Evolutionary conservation across 1,140 invertebrate species (phyloP).

Genomic region (Tetragnatha versicolor): DNA sequence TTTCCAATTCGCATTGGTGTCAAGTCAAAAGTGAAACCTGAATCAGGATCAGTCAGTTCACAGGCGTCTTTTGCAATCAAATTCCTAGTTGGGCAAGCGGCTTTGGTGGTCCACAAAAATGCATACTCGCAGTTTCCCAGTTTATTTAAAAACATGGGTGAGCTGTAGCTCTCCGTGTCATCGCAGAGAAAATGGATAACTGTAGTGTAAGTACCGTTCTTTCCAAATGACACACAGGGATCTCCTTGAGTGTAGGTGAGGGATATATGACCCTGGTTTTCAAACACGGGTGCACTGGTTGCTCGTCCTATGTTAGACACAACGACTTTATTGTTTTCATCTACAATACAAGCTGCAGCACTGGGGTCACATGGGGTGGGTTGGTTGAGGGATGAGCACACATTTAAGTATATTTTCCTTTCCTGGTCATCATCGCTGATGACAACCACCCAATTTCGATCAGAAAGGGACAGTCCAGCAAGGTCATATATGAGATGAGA

Average conservation of each 20-base stretch:
- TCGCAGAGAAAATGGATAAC: conserved; percentile 62
- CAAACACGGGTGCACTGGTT: conserved; percentile 16
- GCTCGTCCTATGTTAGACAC: conserved; percentile 36
- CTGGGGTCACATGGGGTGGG: conserved; percentile 58
- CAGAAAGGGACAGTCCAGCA: conserved; percentile 58
- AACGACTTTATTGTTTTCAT: conserved; percentile 50
- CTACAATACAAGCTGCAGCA: conserved; percentile 60
- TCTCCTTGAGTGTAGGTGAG: conserved; percentile 60
- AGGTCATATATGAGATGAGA: conserved; percentile 62
- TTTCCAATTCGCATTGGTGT: neutral
- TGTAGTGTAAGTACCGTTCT: conserved; percentile 58
- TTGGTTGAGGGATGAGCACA: conserved; percentile 61
- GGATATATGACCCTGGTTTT: conserved; percentile 29
- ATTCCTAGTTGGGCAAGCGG: conserved; percentile 60
- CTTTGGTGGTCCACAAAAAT: conserved; percentile 61
- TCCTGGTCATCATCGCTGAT: conserved; percentile 57
- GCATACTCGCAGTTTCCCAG: conserved; percentile 61
- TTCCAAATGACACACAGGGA: conserved; percentile 57
- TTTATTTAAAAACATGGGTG: conserved; percentile 45
- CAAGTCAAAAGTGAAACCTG: conserved; percentile 57
- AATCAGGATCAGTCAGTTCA: conserved; percentile 58
- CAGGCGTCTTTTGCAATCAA: conserved; percentile 57
- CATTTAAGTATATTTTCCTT: conserved; percentile 62
- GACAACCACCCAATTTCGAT: conserved; percentile 61
- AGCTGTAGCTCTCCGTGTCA: conserved; percentile 23